Evolutionary conservation across 2,888 invertebrate genomes (phyloP).

Genomic region (Caenorhabditis angaria): DNA sequence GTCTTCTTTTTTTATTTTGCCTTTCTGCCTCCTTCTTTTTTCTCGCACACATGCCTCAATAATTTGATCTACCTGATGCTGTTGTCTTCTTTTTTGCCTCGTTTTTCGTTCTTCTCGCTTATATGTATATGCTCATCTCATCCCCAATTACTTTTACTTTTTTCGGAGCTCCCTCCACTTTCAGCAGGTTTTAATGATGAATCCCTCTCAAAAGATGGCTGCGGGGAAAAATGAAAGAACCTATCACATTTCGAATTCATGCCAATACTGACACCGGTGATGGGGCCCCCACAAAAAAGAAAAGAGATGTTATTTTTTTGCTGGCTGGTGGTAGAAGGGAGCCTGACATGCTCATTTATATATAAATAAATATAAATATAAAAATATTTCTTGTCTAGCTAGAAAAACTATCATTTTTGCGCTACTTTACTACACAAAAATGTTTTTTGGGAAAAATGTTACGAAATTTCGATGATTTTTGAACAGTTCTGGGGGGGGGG

Average conservation of each 20-base stretch:
- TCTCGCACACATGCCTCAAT: conserved; percentile 11
- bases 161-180: neutral
- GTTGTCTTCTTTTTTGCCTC: neutral
- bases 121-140: neutral
- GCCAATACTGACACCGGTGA: conserved; percentile 48
- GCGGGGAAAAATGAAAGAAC: conserved; percentile 7
- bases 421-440: too few relatives aligned
- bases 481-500: too few relatives aligned
- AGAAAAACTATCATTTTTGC: too few relatives aligned
- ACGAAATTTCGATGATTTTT: too few relatives aligned
- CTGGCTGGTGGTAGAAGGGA: too few relatives aligned
- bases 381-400: too few relatives aligned
- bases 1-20: neutral
- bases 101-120: too few relatives aligned
- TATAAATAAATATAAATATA: too few relatives aligned
- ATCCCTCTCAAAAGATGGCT: neutral
- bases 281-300: conserved; percentile 14
- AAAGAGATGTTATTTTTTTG: conserved; percentile 20
- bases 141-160: neutral
- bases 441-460: too few relatives aligned
- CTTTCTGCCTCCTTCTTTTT: neutral
- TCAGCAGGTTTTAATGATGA: neutral
- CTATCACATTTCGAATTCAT: conserved; percentile 48
- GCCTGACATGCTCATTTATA: too few relatives aligned
- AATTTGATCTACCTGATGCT: conserved; percentile 41